Percentiles rank a stretch among this genome's conserved stretches.
phyloP scores from a whole-genome alignment of 2,113 vertebrate species.

The Silurus meridionalis region DNA sequence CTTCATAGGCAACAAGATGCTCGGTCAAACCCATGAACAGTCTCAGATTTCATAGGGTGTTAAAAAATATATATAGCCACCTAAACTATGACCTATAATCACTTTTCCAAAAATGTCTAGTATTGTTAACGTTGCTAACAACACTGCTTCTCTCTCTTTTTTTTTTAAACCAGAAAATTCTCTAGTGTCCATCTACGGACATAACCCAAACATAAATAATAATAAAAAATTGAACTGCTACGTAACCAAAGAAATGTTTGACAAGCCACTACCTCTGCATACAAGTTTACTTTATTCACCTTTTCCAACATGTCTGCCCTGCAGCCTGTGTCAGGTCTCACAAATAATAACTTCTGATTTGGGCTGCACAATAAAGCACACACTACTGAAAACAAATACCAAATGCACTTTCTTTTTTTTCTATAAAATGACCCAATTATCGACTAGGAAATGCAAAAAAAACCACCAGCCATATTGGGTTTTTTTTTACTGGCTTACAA shows the following conservation, averaged over 20 bases:
- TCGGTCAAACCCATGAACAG: neutral
- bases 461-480: neutral
- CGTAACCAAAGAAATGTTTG: neutral
- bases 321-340: no score
- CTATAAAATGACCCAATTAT: neutral
- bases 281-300: neutral
- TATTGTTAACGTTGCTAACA: neutral
- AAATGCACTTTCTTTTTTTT: neutral
- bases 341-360: no score
- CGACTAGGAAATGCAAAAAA: neutral
- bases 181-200: neutral
- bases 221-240: neutral
- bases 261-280: neutral
- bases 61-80: neutral
- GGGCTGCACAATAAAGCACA: neutral
- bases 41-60: neutral
- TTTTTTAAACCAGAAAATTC: neutral
- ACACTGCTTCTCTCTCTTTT: neutral
- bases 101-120: neutral
- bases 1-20: neutral
- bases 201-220: neutral
- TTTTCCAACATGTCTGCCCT: neutral
- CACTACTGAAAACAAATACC: neutral
- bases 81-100: neutral
- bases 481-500: neutral